phyloP scores from a whole-genome alignment of 1,140 invertebrate genomes.

The honey bee (Apis mellifera) region DNA sequence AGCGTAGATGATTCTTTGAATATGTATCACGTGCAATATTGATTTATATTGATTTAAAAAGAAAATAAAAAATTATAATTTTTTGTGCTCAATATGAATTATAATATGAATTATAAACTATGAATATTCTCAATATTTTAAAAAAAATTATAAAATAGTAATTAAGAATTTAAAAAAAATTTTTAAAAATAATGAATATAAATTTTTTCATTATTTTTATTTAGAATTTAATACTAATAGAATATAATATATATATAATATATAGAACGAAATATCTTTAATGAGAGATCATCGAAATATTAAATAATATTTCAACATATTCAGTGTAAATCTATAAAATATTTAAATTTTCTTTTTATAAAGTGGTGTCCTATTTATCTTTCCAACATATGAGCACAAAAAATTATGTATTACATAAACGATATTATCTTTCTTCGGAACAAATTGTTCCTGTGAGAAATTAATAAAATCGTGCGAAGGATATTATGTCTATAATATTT shows the following conservation, averaged over 20 bases:
- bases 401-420: constrained; percentile 17
- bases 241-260: background rate
- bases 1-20: background rate
- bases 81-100: background rate
- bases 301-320: background rate
- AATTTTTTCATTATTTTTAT: background rate
- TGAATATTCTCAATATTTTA: constrained; percentile 1
- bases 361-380: background rate
- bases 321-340: background rate
- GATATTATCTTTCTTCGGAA: background rate
- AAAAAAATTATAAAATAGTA: background rate
- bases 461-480: constrained; percentile 17
- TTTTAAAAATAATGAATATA: too few species aligned
- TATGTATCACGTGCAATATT: background rate
- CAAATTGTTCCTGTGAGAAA: constrained; percentile 8
- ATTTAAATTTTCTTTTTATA: background rate
- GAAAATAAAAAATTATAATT: background rate
- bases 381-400: constrained; percentile 5
- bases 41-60: constrained; percentile 1
- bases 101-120: background rate
- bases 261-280: background rate
- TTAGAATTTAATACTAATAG: background rate
- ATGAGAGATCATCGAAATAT: background rate
- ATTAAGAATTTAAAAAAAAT: background rate
- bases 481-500: constrained; percentile 46